A percentile compares a stretch with the other conserved stretches of the same genome.
These are phyloP conservation scores for Drosophila affinis DNA, from an alignment of 2,888 invertebrate genomes.

Conservation along the genomic window DNA sequence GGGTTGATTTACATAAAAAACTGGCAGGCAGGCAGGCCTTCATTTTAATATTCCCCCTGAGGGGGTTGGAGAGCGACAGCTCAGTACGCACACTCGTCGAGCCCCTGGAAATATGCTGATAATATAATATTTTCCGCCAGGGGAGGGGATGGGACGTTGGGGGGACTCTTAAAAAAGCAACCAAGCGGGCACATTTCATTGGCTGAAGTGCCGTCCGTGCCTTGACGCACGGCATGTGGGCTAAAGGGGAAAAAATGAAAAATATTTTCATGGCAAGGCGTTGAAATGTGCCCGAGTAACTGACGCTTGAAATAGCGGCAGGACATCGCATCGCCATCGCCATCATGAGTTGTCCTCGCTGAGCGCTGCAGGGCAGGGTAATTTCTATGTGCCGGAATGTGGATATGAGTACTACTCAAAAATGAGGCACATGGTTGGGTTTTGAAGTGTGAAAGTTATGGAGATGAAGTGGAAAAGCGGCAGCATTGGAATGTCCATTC, in stretches of 20 bases:
- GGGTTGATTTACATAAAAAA: slow-evolving; percentile 81
- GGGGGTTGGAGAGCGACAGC: slow-evolving; percentile 39
- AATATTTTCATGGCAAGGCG: slow-evolving; percentile 64
- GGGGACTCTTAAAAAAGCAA: slow-evolving; percentile 54
- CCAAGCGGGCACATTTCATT: slow-evolving; percentile 60
- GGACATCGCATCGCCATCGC: slow-evolving; percentile 30
- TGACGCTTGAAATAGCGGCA: slow-evolving; percentile 53
- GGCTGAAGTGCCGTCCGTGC: slow-evolving; percentile 52
- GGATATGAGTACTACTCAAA: slow-evolving; percentile 1
- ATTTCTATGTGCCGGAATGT: slow-evolving; percentile 28
- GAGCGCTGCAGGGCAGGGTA: slow-evolving; percentile 23
- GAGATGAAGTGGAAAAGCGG: neutral
- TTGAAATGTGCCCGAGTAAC: slow-evolving; percentile 56
- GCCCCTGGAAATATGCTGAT: slow-evolving; percentile 55
- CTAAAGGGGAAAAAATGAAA: slow-evolving; percentile 41
- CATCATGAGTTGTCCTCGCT: slow-evolving; percentile 12
- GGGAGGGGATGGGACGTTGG: neutral
- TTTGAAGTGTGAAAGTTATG: slow-evolving; percentile 19
- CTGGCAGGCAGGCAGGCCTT: slow-evolving; percentile 46
- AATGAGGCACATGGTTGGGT: slow-evolving; percentile 25
- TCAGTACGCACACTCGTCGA: slow-evolving; percentile 63
- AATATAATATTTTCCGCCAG: slow-evolving; percentile 27
- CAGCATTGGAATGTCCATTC: neutral
- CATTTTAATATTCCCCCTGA: slow-evolving; percentile 77
- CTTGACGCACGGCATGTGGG: slow-evolving; percentile 58